Evolutionary conservation across 2,888 invertebrate genomes (phyloP).

Genomic region (Troides helena): DNA sequence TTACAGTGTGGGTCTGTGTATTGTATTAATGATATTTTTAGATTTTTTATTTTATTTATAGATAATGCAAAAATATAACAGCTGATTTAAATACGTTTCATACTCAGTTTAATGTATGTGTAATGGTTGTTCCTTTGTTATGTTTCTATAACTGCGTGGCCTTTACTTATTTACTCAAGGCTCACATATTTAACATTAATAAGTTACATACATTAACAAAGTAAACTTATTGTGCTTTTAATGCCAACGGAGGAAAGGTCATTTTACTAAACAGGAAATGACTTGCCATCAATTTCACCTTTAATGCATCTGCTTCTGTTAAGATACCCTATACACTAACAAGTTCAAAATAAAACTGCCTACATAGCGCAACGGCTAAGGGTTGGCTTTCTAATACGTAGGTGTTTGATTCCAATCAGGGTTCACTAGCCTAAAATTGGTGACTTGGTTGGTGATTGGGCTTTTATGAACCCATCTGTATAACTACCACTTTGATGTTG

Average conservation of each 20-base stretch:
- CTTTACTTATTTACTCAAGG: conserved; percentile 3
- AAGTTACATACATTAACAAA: conserved; percentile 20
- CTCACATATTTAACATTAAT: conserved; percentile 3
- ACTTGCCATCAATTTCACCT: conserved; percentile 27
- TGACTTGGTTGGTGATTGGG: no score
- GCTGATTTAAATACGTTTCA: not conserved
- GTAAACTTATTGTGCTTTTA: conserved; percentile 18
- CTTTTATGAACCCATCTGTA: no score
- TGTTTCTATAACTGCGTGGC: not conserved
- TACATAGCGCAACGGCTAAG: no score
- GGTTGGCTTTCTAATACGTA: no score
- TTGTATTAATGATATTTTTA: no score
- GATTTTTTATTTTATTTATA: not conserved
- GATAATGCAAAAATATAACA: not conserved
- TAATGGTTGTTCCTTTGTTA: not conserved
- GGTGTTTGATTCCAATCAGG: no score
- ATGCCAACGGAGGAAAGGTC: conserved; percentile 28
- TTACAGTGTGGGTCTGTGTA: no score
- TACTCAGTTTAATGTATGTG: not conserved
- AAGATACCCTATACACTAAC: conserved; percentile 20
- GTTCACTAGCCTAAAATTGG: no score
- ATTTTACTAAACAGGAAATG: conserved; percentile 27
- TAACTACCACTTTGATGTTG: no score
- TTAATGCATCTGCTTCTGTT: conserved; percentile 30
- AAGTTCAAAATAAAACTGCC: not conserved